These are phyloP conservation scores for Crematogaster levior DNA, from an alignment of 2,888 invertebrate species.

Conservation along the genomic window DNA sequence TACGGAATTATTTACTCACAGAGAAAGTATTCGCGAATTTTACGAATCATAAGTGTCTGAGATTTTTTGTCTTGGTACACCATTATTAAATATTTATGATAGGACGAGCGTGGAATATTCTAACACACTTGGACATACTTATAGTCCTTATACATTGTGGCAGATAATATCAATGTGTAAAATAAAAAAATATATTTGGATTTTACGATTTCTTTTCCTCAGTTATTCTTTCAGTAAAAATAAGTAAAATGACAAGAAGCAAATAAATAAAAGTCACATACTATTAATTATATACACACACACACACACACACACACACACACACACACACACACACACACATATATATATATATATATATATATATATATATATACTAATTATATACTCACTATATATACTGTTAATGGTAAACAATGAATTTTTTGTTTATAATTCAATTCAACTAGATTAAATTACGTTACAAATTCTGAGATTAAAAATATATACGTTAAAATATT, in stretches of 20 bases:
- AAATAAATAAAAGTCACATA: neutral
- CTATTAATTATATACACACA: neutral
- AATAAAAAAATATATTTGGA: neutral
- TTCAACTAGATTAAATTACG: neutral
- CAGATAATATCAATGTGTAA: conserved; percentile 3
- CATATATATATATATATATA: too few relatives aligned
- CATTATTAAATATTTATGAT: conserved; percentile 40
- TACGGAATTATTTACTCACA: conserved; percentile 55
- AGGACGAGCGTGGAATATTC: conserved; percentile 38
- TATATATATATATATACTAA: too few relatives aligned
- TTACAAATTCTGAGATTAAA: neutral
- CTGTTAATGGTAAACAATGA: neutral
- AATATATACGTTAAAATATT: neutral
- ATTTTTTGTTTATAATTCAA: neutral
- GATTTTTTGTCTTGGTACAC: conserved; percentile 29
- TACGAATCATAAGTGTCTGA: conserved; percentile 47
- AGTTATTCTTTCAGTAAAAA: neutral
- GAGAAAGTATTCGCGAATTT: conserved; percentile 44
- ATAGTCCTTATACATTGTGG: neutral
- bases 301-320: too few relatives aligned
- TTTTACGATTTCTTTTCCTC: neutral
- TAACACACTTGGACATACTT: conserved; percentile 26
- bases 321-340: too few relatives aligned
- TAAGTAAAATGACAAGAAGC: neutral
- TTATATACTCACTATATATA: too few relatives aligned